A percentile compares a stretch with the other conserved stretches of the same genome.
Evolutionary conservation across 2,888 invertebrate genomes (phyloP).

Genomic region (Agrypnus murinus): DNA sequence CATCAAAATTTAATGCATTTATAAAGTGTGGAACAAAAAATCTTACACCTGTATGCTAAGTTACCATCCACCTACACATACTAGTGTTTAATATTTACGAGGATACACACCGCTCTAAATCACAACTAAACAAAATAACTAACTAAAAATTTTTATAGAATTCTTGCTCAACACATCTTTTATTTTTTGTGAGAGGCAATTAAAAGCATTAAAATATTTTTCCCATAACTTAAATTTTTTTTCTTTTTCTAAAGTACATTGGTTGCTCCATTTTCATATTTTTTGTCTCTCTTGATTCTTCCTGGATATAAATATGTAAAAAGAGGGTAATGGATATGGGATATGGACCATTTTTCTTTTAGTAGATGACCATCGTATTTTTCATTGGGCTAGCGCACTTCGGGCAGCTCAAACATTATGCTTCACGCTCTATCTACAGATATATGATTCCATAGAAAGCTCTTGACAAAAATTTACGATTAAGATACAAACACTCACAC

Average conservation of each 20-base stretch:
- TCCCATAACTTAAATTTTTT: slow-evolving; percentile 34
- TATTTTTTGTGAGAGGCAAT: slow-evolving; percentile 39
- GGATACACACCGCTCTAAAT: slow-evolving; percentile 38
- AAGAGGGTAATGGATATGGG: slow-evolving; percentile 45
- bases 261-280: slow-evolving; percentile 20
- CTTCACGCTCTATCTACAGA: slow-evolving; percentile 34
- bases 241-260: slow-evolving; percentile 26
- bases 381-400: slow-evolving; percentile 43
- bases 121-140: slow-evolving; percentile 37
- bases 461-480: not conserved
- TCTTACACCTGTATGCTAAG: slow-evolving; percentile 51
- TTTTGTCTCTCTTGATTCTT: slow-evolving; percentile 39
- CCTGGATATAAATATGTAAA: slow-evolving; percentile 49
- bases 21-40: slow-evolving; percentile 41
- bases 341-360: slow-evolving; percentile 45
- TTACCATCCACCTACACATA: slow-evolving; percentile 41
- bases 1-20: slow-evolving; percentile 42
- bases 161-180: not conserved
- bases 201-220: slow-evolving; percentile 47
- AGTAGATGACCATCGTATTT: slow-evolving; percentile 49
- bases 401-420: slow-evolving; percentile 40
- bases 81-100: slow-evolving; percentile 38
- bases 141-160: slow-evolving; percentile 27
- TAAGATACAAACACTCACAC: not conserved
- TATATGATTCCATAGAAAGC: slow-evolving; percentile 19